These are phyloP conservation scores for Magallana nippona DNA, from an alignment of 2,888 invertebrate species.

Conservation along the genomic window DNA sequence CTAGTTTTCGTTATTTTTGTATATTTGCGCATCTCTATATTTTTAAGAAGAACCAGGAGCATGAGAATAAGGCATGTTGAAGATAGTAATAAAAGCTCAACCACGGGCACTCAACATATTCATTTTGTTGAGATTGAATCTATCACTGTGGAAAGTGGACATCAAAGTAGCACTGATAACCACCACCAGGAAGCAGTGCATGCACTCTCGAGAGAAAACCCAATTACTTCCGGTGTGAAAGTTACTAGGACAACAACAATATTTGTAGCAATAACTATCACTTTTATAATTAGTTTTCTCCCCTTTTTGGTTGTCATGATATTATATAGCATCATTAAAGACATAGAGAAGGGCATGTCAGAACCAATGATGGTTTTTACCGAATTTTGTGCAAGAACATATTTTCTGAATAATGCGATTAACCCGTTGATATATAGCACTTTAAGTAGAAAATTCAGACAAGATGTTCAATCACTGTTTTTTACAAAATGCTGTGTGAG, in stretches of 20 bases:
- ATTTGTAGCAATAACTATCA: not conserved
- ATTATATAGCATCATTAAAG: not conserved
- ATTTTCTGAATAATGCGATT: not conserved
- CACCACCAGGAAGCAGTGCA: no score
- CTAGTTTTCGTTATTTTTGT: conserved; percentile 60
- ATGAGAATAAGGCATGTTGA: not conserved
- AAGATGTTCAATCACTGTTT: not conserved
- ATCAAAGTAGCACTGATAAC: no score
- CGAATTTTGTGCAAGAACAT: not conserved
- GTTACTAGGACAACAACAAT: not conserved
- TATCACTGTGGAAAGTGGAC: no score
- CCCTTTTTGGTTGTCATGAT: not conserved
- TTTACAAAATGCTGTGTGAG: no score
- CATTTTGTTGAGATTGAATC: no score
- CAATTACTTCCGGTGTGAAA: not conserved
- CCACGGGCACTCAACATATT: no score
- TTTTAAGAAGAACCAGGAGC: conserved; percentile 57
- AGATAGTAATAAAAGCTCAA: not conserved
- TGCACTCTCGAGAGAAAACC: no score
- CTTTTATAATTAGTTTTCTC: not conserved
- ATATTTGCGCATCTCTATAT: conserved; percentile 59
- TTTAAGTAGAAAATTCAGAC: not conserved
- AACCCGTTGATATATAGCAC: conserved; percentile 1
- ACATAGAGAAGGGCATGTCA: not conserved
- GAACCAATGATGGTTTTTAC: not conserved